These are phyloP conservation scores for Selene dorsalis DNA, from an alignment of 2,797 vertebrate species.

Conservation along the genomic window DNA sequence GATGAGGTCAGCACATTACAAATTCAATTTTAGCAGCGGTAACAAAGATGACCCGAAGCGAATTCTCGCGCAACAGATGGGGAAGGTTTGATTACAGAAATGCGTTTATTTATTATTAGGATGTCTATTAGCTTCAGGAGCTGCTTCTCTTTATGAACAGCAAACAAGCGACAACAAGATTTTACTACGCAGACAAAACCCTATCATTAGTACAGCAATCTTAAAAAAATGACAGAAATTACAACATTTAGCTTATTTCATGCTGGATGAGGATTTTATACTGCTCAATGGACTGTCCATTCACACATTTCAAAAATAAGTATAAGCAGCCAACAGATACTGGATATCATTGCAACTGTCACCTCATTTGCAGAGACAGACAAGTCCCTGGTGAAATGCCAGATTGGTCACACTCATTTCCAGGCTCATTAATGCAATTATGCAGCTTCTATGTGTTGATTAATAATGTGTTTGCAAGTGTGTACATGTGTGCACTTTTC, in stretches of 20 bases:
- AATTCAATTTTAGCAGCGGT: slow-evolving; percentile 45
- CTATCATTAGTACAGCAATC: slow-evolving; percentile 1
- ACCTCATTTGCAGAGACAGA: slow-evolving; percentile 67
- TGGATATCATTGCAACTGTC: slow-evolving; percentile 48
- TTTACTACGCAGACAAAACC: background rate
- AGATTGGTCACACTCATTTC: slow-evolving; percentile 68
- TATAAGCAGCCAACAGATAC: slow-evolving; percentile 52
- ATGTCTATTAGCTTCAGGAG: slow-evolving; percentile 20
- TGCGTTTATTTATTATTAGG: slow-evolving; percentile 33
- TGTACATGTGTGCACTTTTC: slow-evolving; percentile 14
- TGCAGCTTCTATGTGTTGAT: slow-evolving; percentile 54
- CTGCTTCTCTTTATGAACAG: slow-evolving; percentile 10
- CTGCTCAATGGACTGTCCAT: slow-evolving; percentile 17
- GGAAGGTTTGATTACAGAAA: slow-evolving; percentile 55
- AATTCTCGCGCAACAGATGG: slow-evolving; percentile 44
- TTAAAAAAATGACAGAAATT: background rate
- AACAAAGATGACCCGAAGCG: slow-evolving; percentile 50
- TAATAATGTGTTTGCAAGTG: slow-evolving; percentile 46
- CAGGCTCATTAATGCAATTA: slow-evolving; percentile 73
- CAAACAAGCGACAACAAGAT: slow-evolving; percentile 2
- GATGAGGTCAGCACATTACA: slow-evolving; percentile 26
- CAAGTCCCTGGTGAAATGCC: slow-evolving; percentile 66
- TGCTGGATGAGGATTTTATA: background rate
- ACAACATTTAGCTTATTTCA: background rate
- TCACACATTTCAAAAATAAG: slow-evolving; percentile 51